Conservation (phyloP, 2,888 invertebrate species). For the Cetonia aurata region DNA sequence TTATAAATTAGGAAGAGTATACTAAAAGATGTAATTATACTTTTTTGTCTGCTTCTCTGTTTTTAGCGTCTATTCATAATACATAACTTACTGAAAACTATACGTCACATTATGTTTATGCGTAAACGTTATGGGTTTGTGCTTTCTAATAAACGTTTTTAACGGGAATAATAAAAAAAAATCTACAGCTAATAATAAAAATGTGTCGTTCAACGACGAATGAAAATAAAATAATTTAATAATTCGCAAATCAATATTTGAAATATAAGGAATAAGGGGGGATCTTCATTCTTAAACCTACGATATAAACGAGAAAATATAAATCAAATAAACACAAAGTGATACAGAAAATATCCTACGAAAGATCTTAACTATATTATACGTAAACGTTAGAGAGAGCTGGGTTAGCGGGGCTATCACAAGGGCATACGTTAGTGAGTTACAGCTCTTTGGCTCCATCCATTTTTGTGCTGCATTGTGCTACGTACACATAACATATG, state of each 20-base stretch:
- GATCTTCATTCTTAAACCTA: background rate
- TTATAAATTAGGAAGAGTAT: conserved; percentile 43
- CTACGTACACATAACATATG: conserved; percentile 62
- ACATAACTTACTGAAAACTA: conserved; percentile 44
- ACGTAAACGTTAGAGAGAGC: conserved; percentile 60
- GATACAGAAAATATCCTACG: conserved; percentile 31
- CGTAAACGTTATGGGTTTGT: conserved; percentile 42
- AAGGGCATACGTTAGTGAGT: conserved; percentile 66
- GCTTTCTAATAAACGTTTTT: conserved; percentile 18
- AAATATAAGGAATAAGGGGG: background rate
- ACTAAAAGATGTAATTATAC: conserved; percentile 34
- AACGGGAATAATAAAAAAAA: background rate
- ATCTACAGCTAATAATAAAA: background rate
- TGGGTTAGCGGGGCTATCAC: conserved; percentile 66
- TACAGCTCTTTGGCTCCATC: conserved; percentile 65
- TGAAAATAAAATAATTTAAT: too few relatives aligned
- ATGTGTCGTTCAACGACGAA: too few relatives aligned
- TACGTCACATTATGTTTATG: conserved; percentile 45
- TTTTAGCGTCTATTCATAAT: conserved; percentile 11
- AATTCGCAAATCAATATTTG: too few relatives aligned
- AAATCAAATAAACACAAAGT: conserved; percentile 14
- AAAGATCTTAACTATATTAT: conserved; percentile 33
- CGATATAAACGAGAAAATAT: background rate
- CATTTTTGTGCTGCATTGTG: conserved; percentile 59
- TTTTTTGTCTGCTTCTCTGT: conserved; percentile 10